Evolutionary conservation across 2,113 vertebrate genomes (phyloP).

Genomic region (Myotis brandtii): DNA sequence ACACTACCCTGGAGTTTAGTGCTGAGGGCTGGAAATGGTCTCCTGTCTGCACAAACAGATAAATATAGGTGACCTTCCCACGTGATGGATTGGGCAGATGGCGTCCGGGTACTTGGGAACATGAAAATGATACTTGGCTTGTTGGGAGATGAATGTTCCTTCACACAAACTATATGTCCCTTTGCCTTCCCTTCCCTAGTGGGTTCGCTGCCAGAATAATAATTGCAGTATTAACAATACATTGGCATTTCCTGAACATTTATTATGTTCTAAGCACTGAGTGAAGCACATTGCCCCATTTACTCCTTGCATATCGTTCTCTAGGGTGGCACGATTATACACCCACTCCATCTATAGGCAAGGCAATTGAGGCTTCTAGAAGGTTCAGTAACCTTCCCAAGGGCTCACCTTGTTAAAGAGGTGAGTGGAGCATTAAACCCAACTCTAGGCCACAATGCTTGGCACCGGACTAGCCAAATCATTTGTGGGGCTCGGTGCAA

Average conservation of each 20-base stretch:
- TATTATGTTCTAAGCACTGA: not conserved
- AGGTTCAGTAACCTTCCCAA: not conserved
- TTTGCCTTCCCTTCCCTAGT: constrained; percentile 51
- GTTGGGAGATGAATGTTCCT: constrained; percentile 65
- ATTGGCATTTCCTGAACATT: not conserved
- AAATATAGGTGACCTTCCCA: constrained; percentile 69
- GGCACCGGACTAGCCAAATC: no score
- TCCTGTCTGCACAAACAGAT: constrained; percentile 60
- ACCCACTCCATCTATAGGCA: not conserved
- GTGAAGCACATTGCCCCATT: not conserved
- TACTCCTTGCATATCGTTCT: not conserved
- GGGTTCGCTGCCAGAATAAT: not conserved
- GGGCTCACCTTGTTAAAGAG: not conserved
- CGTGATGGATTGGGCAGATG: constrained; percentile 12
- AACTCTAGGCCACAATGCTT: no score
- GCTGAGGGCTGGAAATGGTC: not conserved
- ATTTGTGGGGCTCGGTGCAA: not conserved
- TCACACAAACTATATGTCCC: not conserved
- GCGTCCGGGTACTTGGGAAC: not conserved
- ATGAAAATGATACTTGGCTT: not conserved
- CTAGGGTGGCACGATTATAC: not conserved
- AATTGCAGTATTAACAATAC: not conserved
- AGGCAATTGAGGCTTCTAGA: not conserved
- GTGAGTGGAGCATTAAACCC: not conserved
- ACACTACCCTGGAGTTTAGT: constrained; percentile 22